These are phyloP conservation scores for Heterodera carotae DNA, from an alignment of 1,140 invertebrate species.

Conservation along the genomic window DNA sequence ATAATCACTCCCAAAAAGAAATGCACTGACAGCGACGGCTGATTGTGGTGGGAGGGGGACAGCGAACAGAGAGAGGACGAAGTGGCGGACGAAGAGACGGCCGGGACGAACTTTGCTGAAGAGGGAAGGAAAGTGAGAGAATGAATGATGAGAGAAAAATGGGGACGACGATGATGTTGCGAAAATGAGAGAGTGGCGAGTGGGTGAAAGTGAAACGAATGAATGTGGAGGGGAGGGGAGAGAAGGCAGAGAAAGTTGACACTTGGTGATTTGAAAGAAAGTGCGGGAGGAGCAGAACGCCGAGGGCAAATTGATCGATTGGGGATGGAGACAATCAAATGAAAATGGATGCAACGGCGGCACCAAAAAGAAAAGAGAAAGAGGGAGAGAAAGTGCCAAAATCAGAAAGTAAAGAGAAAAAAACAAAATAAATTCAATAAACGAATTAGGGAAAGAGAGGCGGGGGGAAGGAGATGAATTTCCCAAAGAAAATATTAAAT, in stretches of 20 bases:
- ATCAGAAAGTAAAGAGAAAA: neutral
- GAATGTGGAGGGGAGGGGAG: neutral
- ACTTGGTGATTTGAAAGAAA: neutral
- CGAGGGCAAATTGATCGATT: neutral
- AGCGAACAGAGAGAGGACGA: neutral
- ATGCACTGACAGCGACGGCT: conserved; percentile 18
- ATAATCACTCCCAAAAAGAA: too few relatives aligned
- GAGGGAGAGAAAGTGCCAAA: neutral
- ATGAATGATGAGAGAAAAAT: too few relatives aligned
- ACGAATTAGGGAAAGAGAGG: too few relatives aligned
- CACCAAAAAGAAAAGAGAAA: too few relatives aligned
- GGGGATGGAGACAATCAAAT: neutral
- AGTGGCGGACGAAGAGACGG: conserved; percentile 2
- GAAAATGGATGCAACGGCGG: neutral
- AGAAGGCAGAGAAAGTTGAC: neutral
- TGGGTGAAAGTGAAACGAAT: too few relatives aligned
- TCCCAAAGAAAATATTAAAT: too few relatives aligned
- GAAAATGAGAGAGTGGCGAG: too few relatives aligned
- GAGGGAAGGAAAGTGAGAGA: neutral
- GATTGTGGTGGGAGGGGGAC: neutral
- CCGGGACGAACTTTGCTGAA: conserved; percentile 10
- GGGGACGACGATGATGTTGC: neutral
- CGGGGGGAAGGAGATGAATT: too few relatives aligned
- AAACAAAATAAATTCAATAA: neutral
- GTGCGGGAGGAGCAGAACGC: neutral